Evolutionary conservation across 2,113 vertebrate genomes (phyloP), one percentile per base, ranked within the genome.

Genomic region (Falcunculus frontatus): DNA sequence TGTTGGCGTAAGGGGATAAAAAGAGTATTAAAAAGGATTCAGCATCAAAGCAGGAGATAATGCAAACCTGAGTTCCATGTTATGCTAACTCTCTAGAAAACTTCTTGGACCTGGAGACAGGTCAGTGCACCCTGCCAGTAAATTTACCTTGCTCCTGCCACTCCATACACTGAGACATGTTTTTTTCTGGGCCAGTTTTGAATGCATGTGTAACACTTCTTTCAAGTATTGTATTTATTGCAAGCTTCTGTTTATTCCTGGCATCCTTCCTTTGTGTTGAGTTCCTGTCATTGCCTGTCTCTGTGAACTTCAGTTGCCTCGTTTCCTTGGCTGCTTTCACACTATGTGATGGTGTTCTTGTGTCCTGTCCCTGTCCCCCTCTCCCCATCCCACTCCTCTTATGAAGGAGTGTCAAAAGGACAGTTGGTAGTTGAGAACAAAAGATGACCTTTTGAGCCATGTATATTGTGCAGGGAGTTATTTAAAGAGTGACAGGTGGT

Each of bases 191-290:
- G 69, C 11, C 57, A 42, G 3, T 80, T 93, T 39, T 74, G 37
- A 67, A 90, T 52, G 35, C 59, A 55, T 44, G 22, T 87, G 25
- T 52, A 52, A 60, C 35, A 30, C 42, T 93, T 64, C 39, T 89
- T 88, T 89, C 52, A 80, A 93, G 65, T 46, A 41, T 52, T 89
- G 11, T 94, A 94, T 93, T 95, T 97, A 89, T 73, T 78, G 32
- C 30, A 83, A 50, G 44, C 55, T 88, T 90, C 72, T 78, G 84
- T 92, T 94, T 95, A 67, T 92, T 92, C 29, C 49, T 4, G 5
- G 39, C 77, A 91, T 94, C 90, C 88, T 96, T 97, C 57, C 87
- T 97, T 94, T 95, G 84, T 93, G 57, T 41, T 89, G 42, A 44
- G 74, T 89, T 87, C 83, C 91, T 90, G 93, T 92, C 47, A n/a